These are phyloP conservation scores for Ceryle rudis DNA, from an alignment of 2,797 vertebrate genomes.

Conservation along the genomic window DNA sequence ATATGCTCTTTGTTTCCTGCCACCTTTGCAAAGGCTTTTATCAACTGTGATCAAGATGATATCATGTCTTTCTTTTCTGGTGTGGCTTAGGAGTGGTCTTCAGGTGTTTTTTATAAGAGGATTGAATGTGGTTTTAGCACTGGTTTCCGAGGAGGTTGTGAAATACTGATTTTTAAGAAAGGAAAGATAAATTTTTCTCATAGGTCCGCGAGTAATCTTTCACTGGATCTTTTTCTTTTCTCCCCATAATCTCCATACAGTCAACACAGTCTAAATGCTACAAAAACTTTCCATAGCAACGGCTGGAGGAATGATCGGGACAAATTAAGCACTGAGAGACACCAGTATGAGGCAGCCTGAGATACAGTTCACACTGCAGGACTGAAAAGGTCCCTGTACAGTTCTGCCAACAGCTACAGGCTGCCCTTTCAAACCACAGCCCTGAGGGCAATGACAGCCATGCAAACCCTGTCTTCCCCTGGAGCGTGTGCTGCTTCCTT, in stretches of 20 bases:
- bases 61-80: background rate
- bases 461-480: background rate
- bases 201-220: background rate
- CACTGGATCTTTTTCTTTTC: background rate
- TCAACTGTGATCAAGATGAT: background rate
- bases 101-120: background rate
- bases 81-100: background rate
- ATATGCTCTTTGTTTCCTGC: background rate
- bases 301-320: background rate
- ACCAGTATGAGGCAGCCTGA: background rate
- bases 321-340: background rate
- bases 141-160: background rate
- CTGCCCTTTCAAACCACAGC: background rate
- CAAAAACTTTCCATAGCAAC: background rate
- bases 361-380: background rate
- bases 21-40: background rate
- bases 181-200: background rate
- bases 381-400: background rate
- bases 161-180: background rate
- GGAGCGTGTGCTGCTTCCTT: background rate
- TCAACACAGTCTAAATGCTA: background rate
- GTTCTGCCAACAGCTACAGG: background rate
- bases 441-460: rapidly evolving
- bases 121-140: background rate
- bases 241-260: background rate